Percentiles rank a stretch among this genome's conserved stretches.
Evolutionary conservation across 1,140 invertebrate genomes (phyloP).

Genomic region (Drosophila mayri): DNA sequence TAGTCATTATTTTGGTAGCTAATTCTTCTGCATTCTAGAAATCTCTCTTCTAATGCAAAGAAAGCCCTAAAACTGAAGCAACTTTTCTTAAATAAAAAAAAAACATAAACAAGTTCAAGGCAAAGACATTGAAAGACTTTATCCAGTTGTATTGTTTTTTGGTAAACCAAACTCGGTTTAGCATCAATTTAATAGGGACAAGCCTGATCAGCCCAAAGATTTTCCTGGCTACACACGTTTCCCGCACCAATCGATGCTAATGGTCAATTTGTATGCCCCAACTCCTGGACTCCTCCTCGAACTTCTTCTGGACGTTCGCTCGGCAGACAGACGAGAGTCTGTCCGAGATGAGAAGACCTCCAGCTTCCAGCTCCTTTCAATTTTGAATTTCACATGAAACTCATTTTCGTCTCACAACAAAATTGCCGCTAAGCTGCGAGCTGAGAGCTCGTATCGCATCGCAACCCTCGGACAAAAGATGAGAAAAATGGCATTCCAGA

Average conservation of each 20-base stretch:
- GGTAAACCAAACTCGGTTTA: no score
- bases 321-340: constrained; percentile 23
- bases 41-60: neutral
- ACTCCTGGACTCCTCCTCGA: neutral
- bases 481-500: constrained; percentile 64
- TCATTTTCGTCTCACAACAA: constrained; percentile 56
- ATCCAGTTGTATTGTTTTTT: no score
- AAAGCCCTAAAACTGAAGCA: neutral
- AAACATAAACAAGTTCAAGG: no score
- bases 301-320: neutral
- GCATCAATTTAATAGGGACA: neutral
- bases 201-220: neutral
- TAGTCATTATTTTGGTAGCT: neutral
- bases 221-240: constrained; percentile 8
- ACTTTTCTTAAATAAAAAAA: no score
- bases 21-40: neutral
- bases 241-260: constrained; percentile 11
- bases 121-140: no score
- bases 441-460: constrained; percentile 6
- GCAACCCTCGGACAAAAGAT: constrained; percentile 15
- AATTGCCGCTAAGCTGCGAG: constrained; percentile 56
- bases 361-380: constrained; percentile 32
- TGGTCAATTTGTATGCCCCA: constrained; percentile 26
- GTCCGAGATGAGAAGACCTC: constrained; percentile 26
- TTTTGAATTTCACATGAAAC: constrained; percentile 54